Conservation (phyloP, 2,888 invertebrate species). For the Zaprionus obscuricornis region DNA sequence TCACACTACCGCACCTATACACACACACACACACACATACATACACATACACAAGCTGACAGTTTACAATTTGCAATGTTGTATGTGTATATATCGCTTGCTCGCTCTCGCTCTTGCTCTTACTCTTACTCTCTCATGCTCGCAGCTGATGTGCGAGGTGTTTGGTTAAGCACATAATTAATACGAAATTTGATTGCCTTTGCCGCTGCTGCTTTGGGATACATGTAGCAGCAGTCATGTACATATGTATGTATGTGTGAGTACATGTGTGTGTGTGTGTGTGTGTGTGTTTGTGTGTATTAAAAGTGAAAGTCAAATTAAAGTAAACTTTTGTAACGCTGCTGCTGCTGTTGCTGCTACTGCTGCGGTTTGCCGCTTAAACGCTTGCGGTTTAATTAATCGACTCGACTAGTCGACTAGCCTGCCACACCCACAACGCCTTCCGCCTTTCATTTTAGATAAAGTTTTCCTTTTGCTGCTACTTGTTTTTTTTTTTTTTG, state of each 20-base stretch:
- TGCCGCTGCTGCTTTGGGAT: constrained; percentile 69
- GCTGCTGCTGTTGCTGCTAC: constrained; percentile 11
- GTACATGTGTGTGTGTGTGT: not conserved
- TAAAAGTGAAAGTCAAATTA: constrained; percentile 67
- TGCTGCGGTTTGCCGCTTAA: constrained; percentile 68
- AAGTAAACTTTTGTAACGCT: constrained; percentile 54
- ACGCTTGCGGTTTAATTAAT: constrained; percentile 75
- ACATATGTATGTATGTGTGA: constrained; percentile 7
- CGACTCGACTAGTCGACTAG: constrained; percentile 54
- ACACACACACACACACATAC: too few species aligned
- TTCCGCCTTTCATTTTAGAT: not conserved
- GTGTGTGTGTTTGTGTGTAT: constrained; percentile 7
- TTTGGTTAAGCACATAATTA: constrained; percentile 76
- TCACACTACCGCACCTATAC: too few species aligned
- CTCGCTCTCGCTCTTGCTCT: too few species aligned
- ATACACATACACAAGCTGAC: constrained; percentile 24
- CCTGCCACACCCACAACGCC: not conserved
- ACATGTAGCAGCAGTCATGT: constrained; percentile 2
- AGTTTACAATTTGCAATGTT: constrained; percentile 62
- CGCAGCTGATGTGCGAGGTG: constrained; percentile 51
- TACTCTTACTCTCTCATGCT: not conserved
- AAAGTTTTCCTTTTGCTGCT: constrained; percentile 13
- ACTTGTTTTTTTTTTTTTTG: constrained; percentile 24
- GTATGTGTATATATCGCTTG: not conserved
- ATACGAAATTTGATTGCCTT: constrained; percentile 75